A percentile compares a stretch with the other conserved stretches of the same genome.
Conservation (phyloP, 2,113 vertebrate species). For the Misgurnus mizolepis region DNA sequence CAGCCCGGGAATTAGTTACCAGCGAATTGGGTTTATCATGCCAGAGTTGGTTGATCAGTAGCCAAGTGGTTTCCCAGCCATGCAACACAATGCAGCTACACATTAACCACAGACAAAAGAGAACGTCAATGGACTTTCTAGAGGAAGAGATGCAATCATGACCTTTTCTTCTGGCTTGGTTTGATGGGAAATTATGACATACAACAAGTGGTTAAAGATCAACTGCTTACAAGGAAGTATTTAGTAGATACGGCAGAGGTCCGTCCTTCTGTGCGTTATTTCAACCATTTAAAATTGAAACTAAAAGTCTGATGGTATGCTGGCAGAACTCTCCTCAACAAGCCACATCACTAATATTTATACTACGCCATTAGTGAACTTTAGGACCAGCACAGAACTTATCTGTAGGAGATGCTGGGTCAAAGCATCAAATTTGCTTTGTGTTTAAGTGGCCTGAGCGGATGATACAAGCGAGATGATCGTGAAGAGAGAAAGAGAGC, state of each 20-base stretch:
- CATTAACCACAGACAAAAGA: slow-evolving; percentile 58
- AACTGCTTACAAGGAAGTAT: slow-evolving; percentile 9
- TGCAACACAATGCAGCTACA: slow-evolving; percentile 57
- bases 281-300: too few species aligned
- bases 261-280: too few species aligned
- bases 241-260: not conserved
- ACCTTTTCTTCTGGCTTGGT: slow-evolving; percentile 38
- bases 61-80: slow-evolving; percentile 49
- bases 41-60: slow-evolving; percentile 54
- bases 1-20: slow-evolving; percentile 16
- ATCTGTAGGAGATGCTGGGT: too few species aligned
- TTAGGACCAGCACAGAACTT: not conserved
- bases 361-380: not conserved
- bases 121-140: slow-evolving; percentile 40
- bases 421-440: not conserved
- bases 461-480: not conserved
- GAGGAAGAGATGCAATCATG: slow-evolving; percentile 43
- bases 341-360: too few species aligned
- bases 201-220: slow-evolving; percentile 10
- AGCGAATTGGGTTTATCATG: slow-evolving; percentile 30
- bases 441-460: not conserved
- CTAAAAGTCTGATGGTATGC: too few species aligned
- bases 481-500: not conserved
- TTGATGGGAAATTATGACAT: slow-evolving; percentile 6
- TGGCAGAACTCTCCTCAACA: too few species aligned